Evolutionary conservation across 2,888 invertebrate genomes (phyloP).

Genomic region (Boloria euphrosyne): DNA sequence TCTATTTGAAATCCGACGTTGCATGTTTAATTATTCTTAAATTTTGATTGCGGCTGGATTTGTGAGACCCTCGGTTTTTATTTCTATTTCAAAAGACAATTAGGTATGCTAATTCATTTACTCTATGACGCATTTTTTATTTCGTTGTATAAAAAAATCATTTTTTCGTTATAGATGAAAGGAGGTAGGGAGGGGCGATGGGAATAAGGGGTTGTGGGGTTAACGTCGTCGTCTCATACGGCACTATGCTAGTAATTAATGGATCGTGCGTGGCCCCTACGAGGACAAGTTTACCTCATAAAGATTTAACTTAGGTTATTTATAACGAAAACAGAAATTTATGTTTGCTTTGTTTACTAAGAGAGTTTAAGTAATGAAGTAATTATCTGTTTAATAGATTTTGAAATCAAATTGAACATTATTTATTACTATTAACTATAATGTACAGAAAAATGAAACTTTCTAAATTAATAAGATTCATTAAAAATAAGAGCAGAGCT

Average conservation of each 20-base stretch:
- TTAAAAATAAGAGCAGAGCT: no score
- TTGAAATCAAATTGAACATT: not conserved
- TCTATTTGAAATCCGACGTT: slow-evolving; percentile 61
- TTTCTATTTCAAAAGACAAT: slow-evolving; percentile 71
- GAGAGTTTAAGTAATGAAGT: slow-evolving; percentile 14
- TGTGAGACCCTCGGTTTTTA: slow-evolving; percentile 67
- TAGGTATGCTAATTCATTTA: slow-evolving; percentile 78
- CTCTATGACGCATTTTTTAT: slow-evolving; percentile 68
- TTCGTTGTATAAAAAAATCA: slow-evolving; percentile 57
- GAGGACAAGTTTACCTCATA: slow-evolving; percentile 51
- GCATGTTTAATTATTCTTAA: slow-evolving; percentile 68
- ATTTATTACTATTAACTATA: not conserved
- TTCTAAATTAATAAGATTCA: no score
- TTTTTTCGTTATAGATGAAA: slow-evolving; percentile 52
- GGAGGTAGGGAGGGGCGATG: slow-evolving; percentile 39
- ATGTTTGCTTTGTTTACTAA: slow-evolving; percentile 2
- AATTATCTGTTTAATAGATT: slow-evolving; percentile 10
- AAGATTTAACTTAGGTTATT: slow-evolving; percentile 44
- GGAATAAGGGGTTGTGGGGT: slow-evolving; percentile 39
- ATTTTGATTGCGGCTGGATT: slow-evolving; percentile 71
- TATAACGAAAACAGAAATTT: slow-evolving; percentile 23
- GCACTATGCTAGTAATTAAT: slow-evolving; percentile 56
- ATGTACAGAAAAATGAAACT: no score
- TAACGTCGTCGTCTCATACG: slow-evolving; percentile 55
- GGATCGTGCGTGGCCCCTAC: slow-evolving; percentile 57